Conservation (phyloP, 2,888 invertebrate species). For the Latrodectus hesperus region DNA sequence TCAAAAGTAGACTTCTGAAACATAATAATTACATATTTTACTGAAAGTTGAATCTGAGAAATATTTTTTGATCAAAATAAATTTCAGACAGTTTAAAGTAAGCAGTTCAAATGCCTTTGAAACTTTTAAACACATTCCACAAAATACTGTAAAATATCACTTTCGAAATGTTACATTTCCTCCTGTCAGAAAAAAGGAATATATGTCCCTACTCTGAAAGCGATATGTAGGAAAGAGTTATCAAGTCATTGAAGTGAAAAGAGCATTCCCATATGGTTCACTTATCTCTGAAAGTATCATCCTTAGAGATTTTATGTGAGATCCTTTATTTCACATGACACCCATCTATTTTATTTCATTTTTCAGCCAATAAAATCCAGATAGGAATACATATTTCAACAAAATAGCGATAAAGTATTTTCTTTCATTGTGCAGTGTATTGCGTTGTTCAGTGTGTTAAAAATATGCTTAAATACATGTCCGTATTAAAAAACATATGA, state of each 20-base stretch:
- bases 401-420: too few relatives aligned
- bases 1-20: too few relatives aligned
- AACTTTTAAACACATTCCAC: neutral
- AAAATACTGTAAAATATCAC: neutral
- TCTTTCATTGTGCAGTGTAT: too few relatives aligned
- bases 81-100: too few relatives aligned
- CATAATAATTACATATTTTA: too few relatives aligned
- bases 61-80: too few relatives aligned
- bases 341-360: neutral
- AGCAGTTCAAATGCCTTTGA: too few relatives aligned
- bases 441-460: too few relatives aligned
- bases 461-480: too few relatives aligned
- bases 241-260: neutral
- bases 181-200: neutral
- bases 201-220: neutral
- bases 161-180: neutral
- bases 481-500: too few relatives aligned
- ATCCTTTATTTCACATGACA: neutral
- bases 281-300: neutral
- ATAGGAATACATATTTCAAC: neutral
- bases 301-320: neutral
- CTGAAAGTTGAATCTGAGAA: too few relatives aligned
- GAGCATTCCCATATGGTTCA: conserved; percentile 2
- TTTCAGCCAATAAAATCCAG: neutral
- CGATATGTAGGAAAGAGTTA: neutral